phyloP scores from a whole-genome alignment of 2,113 vertebrate genomes.

The Tragelaphus strepsiceros region DNA sequence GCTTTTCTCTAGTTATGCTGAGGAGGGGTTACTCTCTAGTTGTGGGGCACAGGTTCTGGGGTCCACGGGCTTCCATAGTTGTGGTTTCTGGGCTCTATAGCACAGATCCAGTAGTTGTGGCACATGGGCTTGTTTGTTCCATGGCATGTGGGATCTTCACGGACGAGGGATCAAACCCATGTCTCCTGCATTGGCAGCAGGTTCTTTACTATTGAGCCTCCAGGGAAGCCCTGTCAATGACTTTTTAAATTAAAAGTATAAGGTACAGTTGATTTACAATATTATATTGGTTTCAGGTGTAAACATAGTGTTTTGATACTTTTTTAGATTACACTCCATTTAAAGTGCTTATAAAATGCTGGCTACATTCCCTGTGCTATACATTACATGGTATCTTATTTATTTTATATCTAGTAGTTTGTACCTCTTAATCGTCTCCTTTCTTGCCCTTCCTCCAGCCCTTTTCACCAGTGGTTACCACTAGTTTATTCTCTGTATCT shows the following conservation, averaged over 20 bases:
- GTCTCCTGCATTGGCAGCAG: neutral
- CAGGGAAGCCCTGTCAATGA: neutral
- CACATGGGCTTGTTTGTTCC: neutral
- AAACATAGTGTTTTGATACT: neutral
- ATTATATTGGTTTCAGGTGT: neutral
- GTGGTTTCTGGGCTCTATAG: neutral
- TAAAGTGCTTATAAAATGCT: neutral
- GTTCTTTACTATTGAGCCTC: neutral
- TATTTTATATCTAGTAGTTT: neutral
- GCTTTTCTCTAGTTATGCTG: neutral
- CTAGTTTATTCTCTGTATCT: neutral
- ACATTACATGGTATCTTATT: neutral
- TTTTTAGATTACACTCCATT: neutral
- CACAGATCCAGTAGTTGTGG: neutral
- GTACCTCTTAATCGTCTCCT: neutral
- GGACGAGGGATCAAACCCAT: neutral
- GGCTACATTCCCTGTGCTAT: neutral
- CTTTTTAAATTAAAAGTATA: neutral
- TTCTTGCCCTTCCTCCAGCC: neutral
- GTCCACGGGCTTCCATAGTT: neutral
- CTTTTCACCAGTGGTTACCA: neutral
- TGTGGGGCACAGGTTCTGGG: neutral
- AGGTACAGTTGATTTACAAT: neutral
- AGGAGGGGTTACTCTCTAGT: neutral
- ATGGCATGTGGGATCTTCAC: neutral